phyloP scores from a whole-genome alignment of 2,888 invertebrate genomes.

The Cephalotes varians region DNA sequence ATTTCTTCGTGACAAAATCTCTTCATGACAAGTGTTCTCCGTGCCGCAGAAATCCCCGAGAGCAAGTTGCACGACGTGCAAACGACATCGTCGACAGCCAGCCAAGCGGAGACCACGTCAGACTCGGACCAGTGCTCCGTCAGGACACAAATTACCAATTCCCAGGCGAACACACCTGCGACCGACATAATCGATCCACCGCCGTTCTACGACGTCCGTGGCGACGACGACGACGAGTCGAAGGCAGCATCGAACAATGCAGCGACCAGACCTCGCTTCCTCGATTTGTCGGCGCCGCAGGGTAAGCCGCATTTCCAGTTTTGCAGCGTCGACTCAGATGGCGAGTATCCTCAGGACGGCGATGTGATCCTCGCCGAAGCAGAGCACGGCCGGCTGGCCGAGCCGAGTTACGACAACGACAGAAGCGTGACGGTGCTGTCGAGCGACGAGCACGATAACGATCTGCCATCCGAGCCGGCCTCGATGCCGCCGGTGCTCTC shows the following conservation, averaged over 20 bases:
- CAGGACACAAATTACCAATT: slow-evolving; percentile 82
- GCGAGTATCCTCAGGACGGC: slow-evolving; percentile 85
- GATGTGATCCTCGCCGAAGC: slow-evolving; percentile 86
- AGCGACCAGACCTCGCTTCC: slow-evolving; percentile 88
- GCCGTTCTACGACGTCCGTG: slow-evolving; percentile 80
- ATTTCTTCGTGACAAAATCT: not conserved
- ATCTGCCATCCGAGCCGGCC: slow-evolving; percentile 87
- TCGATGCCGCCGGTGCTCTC: slow-evolving; percentile 87
- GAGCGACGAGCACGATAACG: slow-evolving; percentile 83
- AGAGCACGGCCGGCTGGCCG: slow-evolving; percentile 85
- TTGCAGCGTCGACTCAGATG: slow-evolving; percentile 79
- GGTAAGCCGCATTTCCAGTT: slow-evolving; percentile 91
- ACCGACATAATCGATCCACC: slow-evolving; percentile 83
- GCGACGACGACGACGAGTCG: slow-evolving; percentile 64
- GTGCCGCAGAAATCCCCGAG: slow-evolving; percentile 65
- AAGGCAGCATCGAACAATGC: slow-evolving; percentile 74
- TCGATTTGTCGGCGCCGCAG: slow-evolving; percentile 89
- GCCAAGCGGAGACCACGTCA: slow-evolving; percentile 79
- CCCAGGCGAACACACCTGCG: slow-evolving; percentile 78
- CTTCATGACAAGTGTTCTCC: slow-evolving; percentile 32
- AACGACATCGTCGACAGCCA: slow-evolving; percentile 72
- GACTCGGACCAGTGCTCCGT: slow-evolving; percentile 84
- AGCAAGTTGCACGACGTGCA: slow-evolving; percentile 59
- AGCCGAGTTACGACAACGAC: slow-evolving; percentile 85
- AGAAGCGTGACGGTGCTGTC: slow-evolving; percentile 86